phyloP scores from a whole-genome alignment of 2,113 vertebrate genomes.

The Apeltes quadracus region DNA sequence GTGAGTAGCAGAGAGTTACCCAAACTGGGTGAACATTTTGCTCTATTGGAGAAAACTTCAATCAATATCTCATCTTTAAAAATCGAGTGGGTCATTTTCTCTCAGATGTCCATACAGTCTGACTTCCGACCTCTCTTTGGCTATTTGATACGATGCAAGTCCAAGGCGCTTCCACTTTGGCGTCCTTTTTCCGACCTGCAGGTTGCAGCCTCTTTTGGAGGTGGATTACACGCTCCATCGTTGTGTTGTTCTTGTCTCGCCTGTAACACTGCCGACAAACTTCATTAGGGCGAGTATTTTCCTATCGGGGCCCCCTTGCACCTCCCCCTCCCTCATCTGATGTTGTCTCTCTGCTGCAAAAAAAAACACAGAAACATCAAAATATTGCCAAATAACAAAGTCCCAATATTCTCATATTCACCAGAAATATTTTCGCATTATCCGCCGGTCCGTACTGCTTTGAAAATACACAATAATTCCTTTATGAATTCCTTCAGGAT shows the following conservation, averaged over 20 bases:
- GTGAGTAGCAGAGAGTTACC: too few relatives aligned
- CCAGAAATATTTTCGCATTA: not conserved
- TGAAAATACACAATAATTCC: not conserved
- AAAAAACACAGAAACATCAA: conserved; percentile 19
- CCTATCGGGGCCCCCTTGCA: not conserved
- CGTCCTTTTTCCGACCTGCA: not conserved
- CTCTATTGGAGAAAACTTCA: not conserved
- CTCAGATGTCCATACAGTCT: not conserved
- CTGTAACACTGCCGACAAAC: conserved; percentile 40
- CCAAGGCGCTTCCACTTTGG: not conserved
- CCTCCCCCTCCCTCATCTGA: not conserved
- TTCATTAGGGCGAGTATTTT: conserved; percentile 60
- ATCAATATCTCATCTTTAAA: not conserved
- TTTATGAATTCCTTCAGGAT: not conserved
- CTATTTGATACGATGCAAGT: not conserved
- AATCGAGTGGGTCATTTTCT: not conserved
- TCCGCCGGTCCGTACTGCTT: not conserved
- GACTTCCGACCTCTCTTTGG: not conserved
- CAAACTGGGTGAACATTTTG: conserved; percentile 8
- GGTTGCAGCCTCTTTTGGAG: not conserved
- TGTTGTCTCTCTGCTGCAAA: conserved; percentile 38
- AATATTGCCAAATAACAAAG: not conserved
- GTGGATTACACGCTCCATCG: conserved; percentile 44
- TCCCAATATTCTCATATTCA: not conserved
- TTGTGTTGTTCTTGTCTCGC: conserved; percentile 55